Percentiles rank a stretch among this genome's conserved stretches.
Conservation (phyloP, 2,797 vertebrate genomes). For the Cetoscarus ocellatus region DNA sequence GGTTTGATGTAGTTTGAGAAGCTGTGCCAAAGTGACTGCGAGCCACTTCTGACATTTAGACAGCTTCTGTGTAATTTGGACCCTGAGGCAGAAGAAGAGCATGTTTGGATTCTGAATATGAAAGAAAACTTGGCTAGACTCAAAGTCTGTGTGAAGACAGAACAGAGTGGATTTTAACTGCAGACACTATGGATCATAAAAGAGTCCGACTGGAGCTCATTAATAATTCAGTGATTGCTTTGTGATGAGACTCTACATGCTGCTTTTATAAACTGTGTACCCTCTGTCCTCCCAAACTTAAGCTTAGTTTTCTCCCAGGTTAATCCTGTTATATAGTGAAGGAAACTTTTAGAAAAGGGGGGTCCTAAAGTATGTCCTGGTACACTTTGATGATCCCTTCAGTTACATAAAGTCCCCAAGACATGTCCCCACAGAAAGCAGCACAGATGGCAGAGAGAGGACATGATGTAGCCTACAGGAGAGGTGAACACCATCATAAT, state of each 20-base stretch:
- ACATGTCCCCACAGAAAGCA: conserved; percentile 21
- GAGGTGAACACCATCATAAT: conserved; percentile 18
- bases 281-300: conserved; percentile 2
- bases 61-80: conserved; percentile 40
- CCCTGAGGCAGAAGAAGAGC: conserved; percentile 37
- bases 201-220: background rate
- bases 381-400: conserved; percentile 29
- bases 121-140: conserved; percentile 20
- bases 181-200: conserved; percentile 6
- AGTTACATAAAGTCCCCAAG: conserved; percentile 21
- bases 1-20: conserved; percentile 46
- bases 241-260: background rate
- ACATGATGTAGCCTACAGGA: conserved; percentile 18
- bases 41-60: conserved; percentile 62
- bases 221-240: conserved; percentile 22
- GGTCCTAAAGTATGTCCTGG: background rate
- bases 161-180: conserved; percentile 7
- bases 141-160: conserved; percentile 5
- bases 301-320: background rate
- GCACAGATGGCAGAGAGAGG: conserved; percentile 35
- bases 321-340: background rate
- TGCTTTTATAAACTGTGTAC: conserved; percentile 6
- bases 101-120: conserved; percentile 48
- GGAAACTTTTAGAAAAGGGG: conserved; percentile 3
- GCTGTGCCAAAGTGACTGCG: conserved; percentile 50